phyloP scores from a whole-genome alignment of 2,113 vertebrate genomes.

The Larimichthys polyactis region DNA sequence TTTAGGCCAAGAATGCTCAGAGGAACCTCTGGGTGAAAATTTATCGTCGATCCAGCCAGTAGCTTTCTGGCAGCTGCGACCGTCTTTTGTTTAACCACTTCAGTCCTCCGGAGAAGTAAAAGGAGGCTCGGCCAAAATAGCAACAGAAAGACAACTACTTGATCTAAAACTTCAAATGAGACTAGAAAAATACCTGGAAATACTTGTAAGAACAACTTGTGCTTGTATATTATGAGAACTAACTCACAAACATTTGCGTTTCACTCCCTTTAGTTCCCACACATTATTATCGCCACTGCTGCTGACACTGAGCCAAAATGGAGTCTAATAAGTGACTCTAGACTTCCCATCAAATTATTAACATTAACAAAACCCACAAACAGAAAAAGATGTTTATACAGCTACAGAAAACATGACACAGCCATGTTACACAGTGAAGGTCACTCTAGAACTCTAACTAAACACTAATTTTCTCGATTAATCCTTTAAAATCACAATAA shows the following conservation, averaged over 20 bases:
- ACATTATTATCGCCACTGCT: neutral
- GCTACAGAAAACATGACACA: no score
- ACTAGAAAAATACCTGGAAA: neutral
- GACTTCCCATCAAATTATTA: neutral
- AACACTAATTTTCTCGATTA: no score
- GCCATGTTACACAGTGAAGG: no score
- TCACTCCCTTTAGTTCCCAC: neutral
- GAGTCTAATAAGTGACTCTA: neutral
- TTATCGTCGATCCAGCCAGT: slow-evolving; percentile 15
- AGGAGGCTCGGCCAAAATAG: neutral
- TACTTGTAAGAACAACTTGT: neutral
- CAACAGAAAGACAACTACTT: neutral
- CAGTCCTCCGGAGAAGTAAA: slow-evolving; percentile 27
- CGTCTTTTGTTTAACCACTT: slow-evolving; percentile 30
- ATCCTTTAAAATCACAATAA: no score
- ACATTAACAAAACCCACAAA: neutral
- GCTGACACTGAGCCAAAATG: slow-evolving; percentile 1
- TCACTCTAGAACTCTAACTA: no score
- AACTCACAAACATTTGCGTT: neutral
- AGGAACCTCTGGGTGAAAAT: neutral
- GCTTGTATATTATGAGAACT: neutral
- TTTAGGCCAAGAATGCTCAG: slow-evolving; percentile 23
- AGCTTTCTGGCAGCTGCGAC: slow-evolving; percentile 26
- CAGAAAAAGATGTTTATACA: no score
- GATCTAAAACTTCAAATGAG: neutral